Evolutionary conservation across 2,888 invertebrate species (phyloP).

Genomic region (Cantharis lateralis): DNA sequence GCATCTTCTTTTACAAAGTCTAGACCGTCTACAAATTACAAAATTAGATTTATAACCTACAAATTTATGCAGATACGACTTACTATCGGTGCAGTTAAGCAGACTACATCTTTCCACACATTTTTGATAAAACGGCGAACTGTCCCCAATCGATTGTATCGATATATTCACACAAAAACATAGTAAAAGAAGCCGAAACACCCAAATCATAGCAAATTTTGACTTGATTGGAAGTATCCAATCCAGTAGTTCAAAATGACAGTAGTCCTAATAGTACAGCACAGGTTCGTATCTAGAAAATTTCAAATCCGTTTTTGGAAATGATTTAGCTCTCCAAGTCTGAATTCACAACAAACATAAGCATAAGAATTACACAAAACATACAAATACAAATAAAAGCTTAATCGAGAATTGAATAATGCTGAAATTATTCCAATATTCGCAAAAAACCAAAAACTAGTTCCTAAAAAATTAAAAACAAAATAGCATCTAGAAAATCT

Average conservation of each 20-base stretch:
- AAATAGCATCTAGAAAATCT: neutral
- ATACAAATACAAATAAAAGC: too few relatives aligned
- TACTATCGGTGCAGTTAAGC: conserved; percentile 61
- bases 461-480: neutral
- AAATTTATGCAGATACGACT: conserved; percentile 13
- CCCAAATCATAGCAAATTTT: conserved; percentile 2
- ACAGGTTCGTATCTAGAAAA: neutral
- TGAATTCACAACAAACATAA: too few relatives aligned
- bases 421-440: too few relatives aligned
- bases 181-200: neutral
- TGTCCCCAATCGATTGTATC: conserved; percentile 57
- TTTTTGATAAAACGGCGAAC: conserved; percentile 61
- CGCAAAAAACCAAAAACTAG: too few relatives aligned
- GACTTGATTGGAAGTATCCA: neutral
- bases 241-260: neutral
- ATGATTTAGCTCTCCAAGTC: too few relatives aligned
- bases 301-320: neutral
- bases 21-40: conserved; percentile 37
- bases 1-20: conserved; percentile 36
- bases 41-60: neutral
- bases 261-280: neutral
- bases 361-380: too few relatives aligned
- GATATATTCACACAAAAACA: conserved; percentile 9
- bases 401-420: too few relatives aligned
- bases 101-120: conserved; percentile 59